These are phyloP conservation scores for Protophormia terraenovae DNA, from an alignment of 2,888 invertebrate species.

Conservation along the genomic window DNA sequence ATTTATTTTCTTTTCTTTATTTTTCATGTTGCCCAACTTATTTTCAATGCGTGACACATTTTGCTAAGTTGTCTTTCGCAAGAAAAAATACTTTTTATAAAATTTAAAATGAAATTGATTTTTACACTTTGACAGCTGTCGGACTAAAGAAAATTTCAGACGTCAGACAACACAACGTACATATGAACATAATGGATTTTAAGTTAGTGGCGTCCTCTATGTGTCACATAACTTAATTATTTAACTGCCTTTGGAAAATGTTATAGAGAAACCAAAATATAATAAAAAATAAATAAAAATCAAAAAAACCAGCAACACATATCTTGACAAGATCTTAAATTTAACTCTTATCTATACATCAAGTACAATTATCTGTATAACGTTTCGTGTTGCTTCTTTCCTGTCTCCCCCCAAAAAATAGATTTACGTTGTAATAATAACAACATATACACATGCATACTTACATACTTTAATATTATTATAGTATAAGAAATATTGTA, in stretches of 20 bases:
- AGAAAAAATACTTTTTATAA: constrained; percentile 16
- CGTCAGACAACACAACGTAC: constrained; percentile 17
- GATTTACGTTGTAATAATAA: background rate
- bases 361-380: constrained; percentile 48
- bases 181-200: constrained; percentile 34
- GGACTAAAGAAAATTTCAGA: constrained; percentile 24
- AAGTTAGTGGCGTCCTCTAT: constrained; percentile 37
- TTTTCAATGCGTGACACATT: constrained; percentile 44
- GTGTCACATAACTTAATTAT: constrained; percentile 60
- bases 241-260: constrained; percentile 55
- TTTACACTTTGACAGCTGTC: constrained; percentile 58
- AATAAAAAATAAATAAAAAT: constrained; percentile 26
- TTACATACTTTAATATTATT: background rate
- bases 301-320: constrained; percentile 37
- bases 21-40: constrained; percentile 1
- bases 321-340: constrained; percentile 66
- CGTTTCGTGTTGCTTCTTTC: background rate
- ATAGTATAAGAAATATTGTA: too few relatives aligned
- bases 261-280: constrained; percentile 17
- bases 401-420: background rate
- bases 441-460: background rate
- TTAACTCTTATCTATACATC: constrained; percentile 63
- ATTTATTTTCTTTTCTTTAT: background rate
- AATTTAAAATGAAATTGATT: constrained; percentile 51
- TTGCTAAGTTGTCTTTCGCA: constrained; percentile 16